phyloP scores from a whole-genome alignment of 2,113 vertebrate species.

The Oreochromis spilurus region DNA sequence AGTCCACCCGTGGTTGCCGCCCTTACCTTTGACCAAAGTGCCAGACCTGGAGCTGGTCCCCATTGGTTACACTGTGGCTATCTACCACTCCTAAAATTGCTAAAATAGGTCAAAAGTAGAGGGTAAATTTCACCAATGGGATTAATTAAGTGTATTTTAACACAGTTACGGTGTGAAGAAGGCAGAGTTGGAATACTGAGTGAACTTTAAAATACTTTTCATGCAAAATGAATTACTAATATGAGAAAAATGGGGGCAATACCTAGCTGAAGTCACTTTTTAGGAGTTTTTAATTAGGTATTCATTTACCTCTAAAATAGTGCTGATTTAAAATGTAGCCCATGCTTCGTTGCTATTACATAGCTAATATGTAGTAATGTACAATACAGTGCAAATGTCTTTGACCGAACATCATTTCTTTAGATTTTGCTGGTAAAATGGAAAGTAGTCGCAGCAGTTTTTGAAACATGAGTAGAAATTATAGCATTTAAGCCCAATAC shows the following conservation, averaged over 20 bases:
- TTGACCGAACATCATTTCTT: neutral
- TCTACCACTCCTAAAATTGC: neutral
- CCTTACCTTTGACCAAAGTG: neutral
- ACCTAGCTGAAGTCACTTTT: neutral
- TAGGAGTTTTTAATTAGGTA: neutral
- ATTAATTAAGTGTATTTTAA: conserved; percentile 32
- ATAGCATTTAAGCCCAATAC: neutral
- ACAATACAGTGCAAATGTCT: neutral
- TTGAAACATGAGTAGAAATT: neutral
- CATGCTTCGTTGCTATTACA: neutral
- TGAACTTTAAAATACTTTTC: neutral
- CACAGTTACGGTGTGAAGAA: neutral
- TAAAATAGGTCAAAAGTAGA: neutral
- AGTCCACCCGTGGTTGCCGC: neutral
- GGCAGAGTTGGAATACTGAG: neutral
- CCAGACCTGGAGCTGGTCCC: neutral
- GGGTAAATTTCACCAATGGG: neutral
- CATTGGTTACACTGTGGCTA: neutral
- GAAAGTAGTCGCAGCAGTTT: neutral
- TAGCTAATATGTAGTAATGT: neutral
- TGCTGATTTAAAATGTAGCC: neutral
- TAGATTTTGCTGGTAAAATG: neutral
- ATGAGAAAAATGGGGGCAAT: neutral
- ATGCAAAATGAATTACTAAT: neutral
- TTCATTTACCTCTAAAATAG: neutral